Conservation (phyloP, 2,888 invertebrate genomes). For the Cheilosia soror region DNA sequence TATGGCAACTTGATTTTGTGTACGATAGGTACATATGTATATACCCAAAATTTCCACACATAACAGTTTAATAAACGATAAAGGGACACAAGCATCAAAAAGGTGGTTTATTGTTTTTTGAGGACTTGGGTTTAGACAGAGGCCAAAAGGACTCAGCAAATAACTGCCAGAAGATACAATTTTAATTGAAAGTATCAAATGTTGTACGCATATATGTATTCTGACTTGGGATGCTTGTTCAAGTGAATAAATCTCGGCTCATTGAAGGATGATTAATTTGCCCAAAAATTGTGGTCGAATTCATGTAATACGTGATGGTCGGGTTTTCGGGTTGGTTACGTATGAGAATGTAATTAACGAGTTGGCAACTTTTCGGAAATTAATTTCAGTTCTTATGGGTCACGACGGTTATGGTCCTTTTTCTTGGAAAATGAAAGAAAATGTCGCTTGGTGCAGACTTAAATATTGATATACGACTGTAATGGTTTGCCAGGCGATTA, state of each 20-base stretch:
- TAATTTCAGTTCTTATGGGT: background rate
- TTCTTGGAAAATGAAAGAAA: background rate
- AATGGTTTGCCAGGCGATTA: background rate
- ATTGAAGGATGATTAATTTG: slow-evolving; percentile 72
- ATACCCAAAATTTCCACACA: slow-evolving; percentile 29
- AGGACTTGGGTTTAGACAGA: slow-evolving; percentile 16
- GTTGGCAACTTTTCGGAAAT: slow-evolving; percentile 16
- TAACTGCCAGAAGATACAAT: slow-evolving; percentile 50
- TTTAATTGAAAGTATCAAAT: slow-evolving; percentile 74
- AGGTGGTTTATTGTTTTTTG: slow-evolving; percentile 51
- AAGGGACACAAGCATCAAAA: slow-evolving; percentile 63
- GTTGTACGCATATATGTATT: slow-evolving; percentile 14
- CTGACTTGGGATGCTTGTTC: slow-evolving; percentile 58
- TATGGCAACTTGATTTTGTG: slow-evolving; percentile 36
- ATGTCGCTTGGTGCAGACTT: background rate
- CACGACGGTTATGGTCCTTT: background rate
- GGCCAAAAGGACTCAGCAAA: slow-evolving; percentile 47
- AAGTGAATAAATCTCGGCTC: slow-evolving; percentile 56
- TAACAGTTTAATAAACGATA: slow-evolving; percentile 67
- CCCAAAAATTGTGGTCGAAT: slow-evolving; percentile 56
- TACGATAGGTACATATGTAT: slow-evolving; percentile 1
- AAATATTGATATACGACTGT: slow-evolving; percentile 1
- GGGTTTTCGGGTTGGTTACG: background rate
- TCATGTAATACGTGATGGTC: slow-evolving; percentile 32
- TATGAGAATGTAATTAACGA: slow-evolving; percentile 41